Percentiles rank a stretch among this genome's conserved stretches.
These are phyloP conservation scores for Polydrusus tereticollis DNA, from an alignment of 2,888 invertebrate species.

Conservation along the genomic window DNA sequence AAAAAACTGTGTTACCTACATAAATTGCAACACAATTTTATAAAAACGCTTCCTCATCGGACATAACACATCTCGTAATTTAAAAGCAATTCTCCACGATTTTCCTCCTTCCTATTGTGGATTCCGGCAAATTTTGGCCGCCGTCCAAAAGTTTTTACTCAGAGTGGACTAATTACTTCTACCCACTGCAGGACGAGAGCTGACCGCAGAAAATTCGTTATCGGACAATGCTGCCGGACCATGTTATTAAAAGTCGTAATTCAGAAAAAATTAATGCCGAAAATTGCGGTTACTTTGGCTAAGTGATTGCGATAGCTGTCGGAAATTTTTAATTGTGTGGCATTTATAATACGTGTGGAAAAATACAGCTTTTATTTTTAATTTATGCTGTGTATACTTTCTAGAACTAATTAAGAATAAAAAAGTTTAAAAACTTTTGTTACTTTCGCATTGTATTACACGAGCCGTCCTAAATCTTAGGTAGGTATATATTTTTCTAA, in stretches of 20 bases:
- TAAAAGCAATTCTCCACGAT: background rate
- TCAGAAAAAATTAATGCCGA: background rate
- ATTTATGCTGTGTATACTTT: no score
- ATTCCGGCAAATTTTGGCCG: conserved; percentile 7
- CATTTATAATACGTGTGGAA: background rate
- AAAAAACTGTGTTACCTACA: no score
- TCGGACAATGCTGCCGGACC: background rate
- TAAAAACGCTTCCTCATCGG: background rate
- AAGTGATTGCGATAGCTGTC: background rate
- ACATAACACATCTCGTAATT: background rate
- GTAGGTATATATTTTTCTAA: no score
- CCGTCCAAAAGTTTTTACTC: background rate
- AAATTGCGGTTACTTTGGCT: conserved; percentile 10
- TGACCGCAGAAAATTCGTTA: conserved; percentile 20
- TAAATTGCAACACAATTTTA: no score
- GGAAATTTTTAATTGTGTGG: background rate
- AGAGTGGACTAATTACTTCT: conserved; percentile 16
- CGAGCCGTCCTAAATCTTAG: no score
- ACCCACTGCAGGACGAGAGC: conserved; percentile 5
- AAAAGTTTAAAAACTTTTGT: no score
- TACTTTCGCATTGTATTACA: no score
- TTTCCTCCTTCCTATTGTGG: background rate
- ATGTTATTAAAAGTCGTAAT: conserved; percentile 24
- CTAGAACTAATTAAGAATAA: no score
- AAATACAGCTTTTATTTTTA: background rate